phyloP scores from a whole-genome alignment of 2,888 invertebrate species.

The Achlya flavicornis region DNA sequence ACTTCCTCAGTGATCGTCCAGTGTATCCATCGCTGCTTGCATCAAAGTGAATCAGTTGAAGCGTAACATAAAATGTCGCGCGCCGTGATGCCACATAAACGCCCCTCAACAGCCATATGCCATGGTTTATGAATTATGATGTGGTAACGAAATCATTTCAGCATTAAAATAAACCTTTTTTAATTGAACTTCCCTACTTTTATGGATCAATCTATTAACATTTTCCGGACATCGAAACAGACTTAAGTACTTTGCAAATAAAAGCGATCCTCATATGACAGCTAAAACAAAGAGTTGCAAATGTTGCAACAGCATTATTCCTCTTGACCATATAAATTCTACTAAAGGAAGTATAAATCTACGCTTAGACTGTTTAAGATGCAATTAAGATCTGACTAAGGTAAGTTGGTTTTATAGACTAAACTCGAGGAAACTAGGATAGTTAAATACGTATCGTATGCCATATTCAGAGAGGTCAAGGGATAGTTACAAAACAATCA shows the following conservation, averaged over 20 bases:
- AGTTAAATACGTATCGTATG: constrained; percentile 14
- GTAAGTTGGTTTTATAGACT: not conserved
- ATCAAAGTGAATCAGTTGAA: constrained; percentile 33
- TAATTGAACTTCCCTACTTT: not conserved
- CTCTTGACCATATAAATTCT: not conserved
- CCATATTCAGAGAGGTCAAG: constrained; percentile 46
- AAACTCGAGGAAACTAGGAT: not conserved
- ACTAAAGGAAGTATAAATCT: not conserved
- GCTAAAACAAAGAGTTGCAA: not conserved
- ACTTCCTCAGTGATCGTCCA: constrained; percentile 37
- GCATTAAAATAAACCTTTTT: not conserved
- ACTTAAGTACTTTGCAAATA: too few relatives aligned
- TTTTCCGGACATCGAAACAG: too few relatives aligned
- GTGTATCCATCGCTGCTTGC: constrained; percentile 30
- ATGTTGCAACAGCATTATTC: not conserved
- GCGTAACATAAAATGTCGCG: constrained; percentile 27
- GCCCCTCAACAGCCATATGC: constrained; percentile 1
- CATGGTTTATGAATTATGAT: not conserved
- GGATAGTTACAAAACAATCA: constrained; percentile 43
- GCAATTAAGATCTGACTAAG: not conserved
- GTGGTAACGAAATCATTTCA: not conserved
- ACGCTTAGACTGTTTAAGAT: not conserved
- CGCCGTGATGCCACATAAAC: constrained; percentile 14
- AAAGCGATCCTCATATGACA: too few relatives aligned
- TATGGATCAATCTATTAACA: too few relatives aligned